Percentiles rank a stretch among this genome's conserved stretches.
Evolutionary conservation across 2,888 invertebrate species (phyloP).

Genomic region (Plebejus anna): DNA sequence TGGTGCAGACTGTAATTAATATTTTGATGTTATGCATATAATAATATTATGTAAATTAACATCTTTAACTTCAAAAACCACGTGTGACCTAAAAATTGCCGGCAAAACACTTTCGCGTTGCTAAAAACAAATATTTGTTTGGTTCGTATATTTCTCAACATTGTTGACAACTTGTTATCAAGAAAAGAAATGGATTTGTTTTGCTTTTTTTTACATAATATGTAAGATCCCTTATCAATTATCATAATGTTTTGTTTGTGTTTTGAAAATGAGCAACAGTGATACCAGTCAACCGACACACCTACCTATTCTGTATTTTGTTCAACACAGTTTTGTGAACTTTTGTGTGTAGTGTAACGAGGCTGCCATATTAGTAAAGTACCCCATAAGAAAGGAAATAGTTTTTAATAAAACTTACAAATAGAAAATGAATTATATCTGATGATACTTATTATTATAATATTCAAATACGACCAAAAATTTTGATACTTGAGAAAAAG

Average conservation of each 20-base stretch:
- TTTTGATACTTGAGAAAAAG: background rate
- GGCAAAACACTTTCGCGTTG: conserved; percentile 6
- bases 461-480: background rate
- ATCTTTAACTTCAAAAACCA: background rate
- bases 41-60: background rate
- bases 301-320: conserved; percentile 1
- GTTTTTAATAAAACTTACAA: background rate
- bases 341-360: background rate
- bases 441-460: too few species aligned
- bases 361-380: background rate
- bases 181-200: background rate
- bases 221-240: background rate
- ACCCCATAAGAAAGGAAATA: background rate
- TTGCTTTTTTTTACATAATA: background rate
- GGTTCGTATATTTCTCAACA: background rate
- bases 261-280: conserved; percentile 9
- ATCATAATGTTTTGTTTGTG: conserved; percentile 6
- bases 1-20: too few species aligned
- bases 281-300: background rate
- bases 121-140: conserved; percentile 2
- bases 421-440: background rate
- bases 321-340: background rate
- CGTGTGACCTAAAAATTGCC: background rate
- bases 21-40: too few species aligned
- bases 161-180: background rate